phyloP scores from a whole-genome alignment of 2,113 vertebrate species.

The Gadus chalcogrammus region DNA sequence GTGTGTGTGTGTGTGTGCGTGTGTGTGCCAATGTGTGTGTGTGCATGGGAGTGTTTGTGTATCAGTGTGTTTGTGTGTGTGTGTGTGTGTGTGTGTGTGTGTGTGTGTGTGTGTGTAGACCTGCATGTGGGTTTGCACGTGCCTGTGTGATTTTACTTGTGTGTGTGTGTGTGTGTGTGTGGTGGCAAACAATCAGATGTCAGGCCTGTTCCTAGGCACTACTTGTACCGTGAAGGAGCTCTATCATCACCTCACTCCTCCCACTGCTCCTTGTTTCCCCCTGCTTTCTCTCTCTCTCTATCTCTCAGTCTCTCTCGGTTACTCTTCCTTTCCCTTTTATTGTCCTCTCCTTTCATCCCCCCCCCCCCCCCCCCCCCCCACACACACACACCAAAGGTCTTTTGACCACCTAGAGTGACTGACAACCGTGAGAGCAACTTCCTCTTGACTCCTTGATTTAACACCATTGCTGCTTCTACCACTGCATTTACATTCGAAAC shows the following conservation, averaged over 20 bases:
- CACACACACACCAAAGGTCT: no score
- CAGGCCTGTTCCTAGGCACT: constrained; percentile 38
- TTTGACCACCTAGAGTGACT: not conserved
- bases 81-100: constrained; percentile 19
- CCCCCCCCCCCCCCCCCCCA: no score
- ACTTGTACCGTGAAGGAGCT: constrained; percentile 47
- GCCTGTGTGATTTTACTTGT: constrained; percentile 29
- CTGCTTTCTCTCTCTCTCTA: constrained; percentile 32
- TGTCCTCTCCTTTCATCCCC: not conserved
- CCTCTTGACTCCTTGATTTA: not conserved
- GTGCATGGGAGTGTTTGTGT: not conserved
- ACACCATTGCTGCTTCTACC: no score
- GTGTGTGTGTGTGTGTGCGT: constrained; percentile 3
- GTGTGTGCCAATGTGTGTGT: not conserved
- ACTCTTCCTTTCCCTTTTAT: not conserved
- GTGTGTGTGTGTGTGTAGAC: constrained; percentile 10
- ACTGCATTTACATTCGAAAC: no score
- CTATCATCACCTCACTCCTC: constrained; percentile 50
- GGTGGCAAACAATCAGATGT: constrained; percentile 46
- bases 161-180: constrained; percentile 44
- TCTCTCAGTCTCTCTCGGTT: constrained; percentile 8
- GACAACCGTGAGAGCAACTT: not conserved
- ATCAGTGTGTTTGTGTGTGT: constrained; percentile 18
- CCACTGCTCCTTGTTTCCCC: constrained; percentile 29
- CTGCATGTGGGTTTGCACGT: not conserved